These are phyloP conservation scores for Pseudococcus viburni DNA, from an alignment of 2,888 invertebrate species.

Conservation along the genomic window DNA sequence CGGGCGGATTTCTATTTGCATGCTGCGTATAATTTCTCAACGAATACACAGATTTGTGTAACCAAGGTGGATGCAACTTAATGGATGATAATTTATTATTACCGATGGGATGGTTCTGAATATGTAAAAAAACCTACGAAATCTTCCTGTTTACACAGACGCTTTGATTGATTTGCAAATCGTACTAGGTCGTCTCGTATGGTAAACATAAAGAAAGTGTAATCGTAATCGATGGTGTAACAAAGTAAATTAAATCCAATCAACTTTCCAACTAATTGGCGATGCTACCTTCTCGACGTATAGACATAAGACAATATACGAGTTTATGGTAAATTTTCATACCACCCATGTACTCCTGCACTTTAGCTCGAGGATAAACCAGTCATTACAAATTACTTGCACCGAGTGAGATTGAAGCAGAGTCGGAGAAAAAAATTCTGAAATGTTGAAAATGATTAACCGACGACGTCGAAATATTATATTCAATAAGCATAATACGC, in stretches of 20 bases:
- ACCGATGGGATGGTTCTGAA: too few species aligned
- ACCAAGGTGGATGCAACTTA: not conserved
- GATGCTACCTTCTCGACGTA: not conserved
- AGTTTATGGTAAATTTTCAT: not conserved
- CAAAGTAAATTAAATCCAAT: constrained; percentile 24
- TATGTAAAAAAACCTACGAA: not conserved
- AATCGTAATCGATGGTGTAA: constrained; percentile 35
- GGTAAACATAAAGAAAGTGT: constrained; percentile 24
- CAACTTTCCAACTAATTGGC: constrained; percentile 24
- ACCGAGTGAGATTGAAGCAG: not conserved
- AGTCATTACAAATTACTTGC: not conserved
- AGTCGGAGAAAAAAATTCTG: not conserved
- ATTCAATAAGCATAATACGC: not conserved
- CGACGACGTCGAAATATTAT: not conserved
- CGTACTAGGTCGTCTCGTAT: not conserved
- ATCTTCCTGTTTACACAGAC: constrained; percentile 11
- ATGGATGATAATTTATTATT: constrained; percentile 10
- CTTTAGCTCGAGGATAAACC: not conserved
- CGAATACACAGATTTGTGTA: not conserved
- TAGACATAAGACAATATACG: not conserved
- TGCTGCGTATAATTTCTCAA: constrained; percentile 10
- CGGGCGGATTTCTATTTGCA: constrained; percentile 1
- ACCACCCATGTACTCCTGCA: constrained; percentile 17
- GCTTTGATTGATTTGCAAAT: constrained; percentile 47
- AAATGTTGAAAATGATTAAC: constrained; percentile 19